These are phyloP conservation scores for Hemibagrus guttatus DNA, from an alignment of 2,797 vertebrate species.

Conservation along the genomic window DNA sequence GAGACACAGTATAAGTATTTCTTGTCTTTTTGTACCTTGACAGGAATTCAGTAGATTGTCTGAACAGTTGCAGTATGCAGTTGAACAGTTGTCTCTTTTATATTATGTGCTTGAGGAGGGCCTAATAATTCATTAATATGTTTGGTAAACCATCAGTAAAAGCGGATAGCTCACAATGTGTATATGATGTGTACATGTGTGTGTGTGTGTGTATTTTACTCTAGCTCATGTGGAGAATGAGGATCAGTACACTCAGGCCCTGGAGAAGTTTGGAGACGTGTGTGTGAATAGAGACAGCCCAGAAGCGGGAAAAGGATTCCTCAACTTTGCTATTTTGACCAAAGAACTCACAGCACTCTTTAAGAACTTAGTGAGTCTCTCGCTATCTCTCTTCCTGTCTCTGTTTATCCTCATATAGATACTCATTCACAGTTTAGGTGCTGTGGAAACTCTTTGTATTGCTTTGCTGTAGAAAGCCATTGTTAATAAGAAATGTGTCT, in stretches of 20 bases:
- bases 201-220: conserved; percentile 50
- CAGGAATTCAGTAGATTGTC: not conserved
- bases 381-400: not conserved
- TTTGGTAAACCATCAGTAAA: not conserved
- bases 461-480: conserved; percentile 16
- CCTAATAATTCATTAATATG: not conserved
- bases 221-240: conserved; percentile 91
- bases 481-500: not conserved
- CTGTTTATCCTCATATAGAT: not conserved
- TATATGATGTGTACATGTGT: conserved; percentile 7
- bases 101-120: not conserved
- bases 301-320: conserved; percentile 84
- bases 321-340: conserved; percentile 89
- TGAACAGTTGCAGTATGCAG: no score
- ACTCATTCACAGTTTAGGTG: not conserved
- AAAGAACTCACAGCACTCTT: conserved; percentile 94
- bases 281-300: conserved; percentile 82
- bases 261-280: conserved; percentile 91
- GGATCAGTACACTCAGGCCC: conserved; percentile 88
- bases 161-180: not conserved
- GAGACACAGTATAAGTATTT: not conserved
- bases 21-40: not conserved
- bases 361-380: conserved; percentile 91
- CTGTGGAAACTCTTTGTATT: conserved; percentile 20
- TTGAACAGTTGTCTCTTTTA: no score